Base-by-base conservation (phyloP, 2,888 invertebrate genomes). In the Pseudococcus viburni region DNA sequence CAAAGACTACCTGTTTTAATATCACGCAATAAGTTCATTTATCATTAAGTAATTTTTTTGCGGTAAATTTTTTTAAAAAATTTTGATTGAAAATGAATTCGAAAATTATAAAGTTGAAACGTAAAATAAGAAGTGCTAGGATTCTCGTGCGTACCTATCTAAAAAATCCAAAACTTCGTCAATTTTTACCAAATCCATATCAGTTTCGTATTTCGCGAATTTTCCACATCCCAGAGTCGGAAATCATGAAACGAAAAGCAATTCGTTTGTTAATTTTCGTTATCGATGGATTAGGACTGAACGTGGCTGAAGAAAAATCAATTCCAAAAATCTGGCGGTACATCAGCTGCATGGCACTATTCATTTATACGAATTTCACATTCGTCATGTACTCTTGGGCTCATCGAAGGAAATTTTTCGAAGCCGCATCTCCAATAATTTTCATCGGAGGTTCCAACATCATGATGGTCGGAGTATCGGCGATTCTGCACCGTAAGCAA, bases 381-480 rank as follows among this genome's bases (percentile, higher is more conserved):
- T 33, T 73, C 5, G 2, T 73, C 39, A 73, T 73, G 73, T 73
- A 33, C 17, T 26, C 73, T 15, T 33, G 15, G 5, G 4, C 73
- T 17, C 33, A 33, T 33, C 73, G 33, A 33, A 12, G 33, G 17
- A 73, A 33, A 33, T 73, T 73, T 73, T 73, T 17, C 33, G 73
- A 73, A 33, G 17, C 17, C 0, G 73, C 73, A 33, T 33, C 33
- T 26, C 33, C 73, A 17, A 33, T 73, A 3, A 73, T 73, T 73
- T 73, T 39, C 73, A 17, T 73, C 12, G 73, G 73, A 33, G 73
- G 73, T 3, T 73, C 73, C 0, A 15, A 15, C 7, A 73, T 73
- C 73, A 73, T 73, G 73, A 73, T 73, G 73, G 73, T 73, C 33
- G 73, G 73, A 6, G 73, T 73, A 33, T 73, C 73, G 11, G 73